A percentile compares a stretch with the other conserved stretches of the same genome.
Conservation (phyloP, 2,113 vertebrate species). For the Nanorana parkeri region DNA sequence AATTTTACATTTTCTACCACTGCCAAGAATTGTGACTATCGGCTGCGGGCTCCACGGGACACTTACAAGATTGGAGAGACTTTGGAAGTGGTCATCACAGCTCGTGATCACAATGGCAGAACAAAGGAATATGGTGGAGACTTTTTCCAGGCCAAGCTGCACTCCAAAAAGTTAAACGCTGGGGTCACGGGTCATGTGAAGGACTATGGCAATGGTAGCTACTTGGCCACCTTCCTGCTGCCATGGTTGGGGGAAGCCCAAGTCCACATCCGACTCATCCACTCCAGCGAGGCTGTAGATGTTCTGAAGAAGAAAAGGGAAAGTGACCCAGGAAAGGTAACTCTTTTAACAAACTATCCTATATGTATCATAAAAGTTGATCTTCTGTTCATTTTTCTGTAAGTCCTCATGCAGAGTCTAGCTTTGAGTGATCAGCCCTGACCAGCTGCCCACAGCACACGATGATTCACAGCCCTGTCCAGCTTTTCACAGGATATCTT, state of each 20-base stretch:
- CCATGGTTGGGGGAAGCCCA: conserved; percentile 59
- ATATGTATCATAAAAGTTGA: too few species aligned
- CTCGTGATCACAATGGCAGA: conserved; percentile 48
- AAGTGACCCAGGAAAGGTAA: background rate
- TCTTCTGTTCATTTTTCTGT: too few species aligned
- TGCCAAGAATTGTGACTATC: conserved; percentile 15
- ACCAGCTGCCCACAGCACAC: too few species aligned
- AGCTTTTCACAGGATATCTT: too few species aligned
- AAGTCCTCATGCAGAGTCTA: too few species aligned
- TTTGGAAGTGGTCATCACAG: conserved; percentile 46
- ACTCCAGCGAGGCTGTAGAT: conserved; percentile 22
- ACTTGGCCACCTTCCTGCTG: conserved; percentile 56
- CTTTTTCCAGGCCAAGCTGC: conserved; percentile 63
- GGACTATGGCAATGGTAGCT: conserved; percentile 60
- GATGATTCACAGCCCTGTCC: too few species aligned
- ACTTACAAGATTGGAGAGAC: conserved; percentile 54
- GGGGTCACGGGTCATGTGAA: conserved; percentile 59
- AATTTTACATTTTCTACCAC: conserved; percentile 20
- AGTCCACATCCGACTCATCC: conserved; percentile 18
- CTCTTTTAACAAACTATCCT: background rate
- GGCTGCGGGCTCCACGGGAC: background rate
- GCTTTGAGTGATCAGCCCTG: too few species aligned
- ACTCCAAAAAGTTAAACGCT: conserved; percentile 55
- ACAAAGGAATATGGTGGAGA: conserved; percentile 62
- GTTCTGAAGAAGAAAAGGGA: conserved; percentile 23